Evolutionary conservation across 2,888 invertebrate genomes (phyloP), one percentile per base, ranked within the genome.

Genomic region (Hermodice carunculata): DNA sequence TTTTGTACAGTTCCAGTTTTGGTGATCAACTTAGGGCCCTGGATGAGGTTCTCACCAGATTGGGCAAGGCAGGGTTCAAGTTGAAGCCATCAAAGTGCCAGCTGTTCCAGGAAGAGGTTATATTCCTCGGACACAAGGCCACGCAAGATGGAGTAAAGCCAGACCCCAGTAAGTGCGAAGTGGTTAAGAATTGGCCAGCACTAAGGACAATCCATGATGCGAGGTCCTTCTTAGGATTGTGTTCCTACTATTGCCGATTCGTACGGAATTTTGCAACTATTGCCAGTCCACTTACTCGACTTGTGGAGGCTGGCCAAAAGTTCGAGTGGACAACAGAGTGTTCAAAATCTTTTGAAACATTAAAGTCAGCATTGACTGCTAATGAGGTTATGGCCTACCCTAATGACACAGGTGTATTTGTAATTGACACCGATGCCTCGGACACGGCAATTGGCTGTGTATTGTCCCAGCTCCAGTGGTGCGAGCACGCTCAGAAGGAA

Each of bases 401-500:
- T n/a, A 29, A 52, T 29, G 43, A 54, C 22, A 54, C 51, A 3
- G 61, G 53, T 5, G 19, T 46, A 11, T 67, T 64, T 40, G 64
- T 72, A 11, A 19, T 72, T 3, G 67, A 70, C 43, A 68, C 67
- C 2, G 70, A 67, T 58, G 63, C 66, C 4, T 60, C 56, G 31
- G 52, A 67, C 31, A 51, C 28, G 3, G 67, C 53, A 19, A 37
- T 67, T 14, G 70, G 71, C 5, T 64, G 42, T 22, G 61, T 61
- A 29, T 52, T 71, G 4, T 66, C 66, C 2, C 71, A 71, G 46
- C 37, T 65, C 5, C 69, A n/a, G n/a, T n/a, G n/a, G n/a, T n/a
- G n/a, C n/a, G n/a, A n/a, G n/a, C n/a, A n/a, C n/a, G n/a, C n/a
- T n/a, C n/a, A 44, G 37, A 29, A 62, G 28, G 62, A 56, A 44